phyloP scores from a whole-genome alignment of 2,888 invertebrate species.

The Timandra comae region DNA sequence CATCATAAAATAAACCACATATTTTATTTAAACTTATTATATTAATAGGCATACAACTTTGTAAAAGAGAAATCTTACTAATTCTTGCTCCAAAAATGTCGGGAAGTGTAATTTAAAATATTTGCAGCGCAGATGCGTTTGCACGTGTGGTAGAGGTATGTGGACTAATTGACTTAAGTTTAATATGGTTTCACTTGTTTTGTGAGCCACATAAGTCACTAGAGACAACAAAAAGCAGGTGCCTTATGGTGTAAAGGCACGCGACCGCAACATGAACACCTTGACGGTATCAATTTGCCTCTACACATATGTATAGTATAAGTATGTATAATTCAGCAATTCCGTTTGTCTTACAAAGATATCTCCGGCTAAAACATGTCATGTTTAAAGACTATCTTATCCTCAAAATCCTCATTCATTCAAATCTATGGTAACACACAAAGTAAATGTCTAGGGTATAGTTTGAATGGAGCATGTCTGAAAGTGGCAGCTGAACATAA shows the following conservation, averaged over 20 bases:
- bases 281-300: conserved; percentile 35
- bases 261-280: conserved; percentile 41
- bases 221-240: conserved; percentile 14
- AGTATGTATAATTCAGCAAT: no score
- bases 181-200: conserved; percentile 41
- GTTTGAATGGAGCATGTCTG: conserved; percentile 62
- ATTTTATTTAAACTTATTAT: no score
- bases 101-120: conserved; percentile 7
- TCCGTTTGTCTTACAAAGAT: no score
- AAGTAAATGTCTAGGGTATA: conserved; percentile 55
- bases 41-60: no score
- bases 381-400: conserved; percentile 8
- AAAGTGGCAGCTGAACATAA: conserved; percentile 68
- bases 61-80: no score
- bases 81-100: background rate
- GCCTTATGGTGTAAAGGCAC: conserved; percentile 57
- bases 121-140: conserved; percentile 26
- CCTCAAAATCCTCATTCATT: conserved; percentile 30
- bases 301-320: conserved; percentile 5
- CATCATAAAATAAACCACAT: no score
- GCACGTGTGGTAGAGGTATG: conserved; percentile 33
- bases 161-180: conserved; percentile 24
- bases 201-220: background rate
- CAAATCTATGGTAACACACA: conserved; percentile 47
- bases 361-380: no score